These are phyloP conservation scores for Halcyon leucocephala DNA, from an alignment of 2,797 vertebrate genomes.

Conservation along the genomic window DNA sequence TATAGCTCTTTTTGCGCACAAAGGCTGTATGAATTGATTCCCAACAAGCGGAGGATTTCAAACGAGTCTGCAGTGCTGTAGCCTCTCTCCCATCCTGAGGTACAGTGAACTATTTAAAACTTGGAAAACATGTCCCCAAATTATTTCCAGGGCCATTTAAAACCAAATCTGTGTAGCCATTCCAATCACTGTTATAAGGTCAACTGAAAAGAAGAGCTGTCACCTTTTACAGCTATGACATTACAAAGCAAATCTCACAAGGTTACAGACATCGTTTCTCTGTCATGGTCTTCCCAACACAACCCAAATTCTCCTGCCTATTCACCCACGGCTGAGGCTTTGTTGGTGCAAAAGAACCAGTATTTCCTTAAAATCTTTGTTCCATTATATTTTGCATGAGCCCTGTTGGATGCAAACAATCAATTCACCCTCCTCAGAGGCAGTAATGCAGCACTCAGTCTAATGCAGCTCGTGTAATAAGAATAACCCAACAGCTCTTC, in stretches of 20 bases:
- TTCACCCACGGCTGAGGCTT: not conserved
- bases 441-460: not conserved
- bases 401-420: not conserved
- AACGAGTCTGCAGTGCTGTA: slow-evolving; percentile 5
- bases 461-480: not conserved
- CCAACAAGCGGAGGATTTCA: slow-evolving; percentile 49
- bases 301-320: not conserved
- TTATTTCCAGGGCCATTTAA: not conserved
- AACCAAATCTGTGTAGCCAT: not conserved
- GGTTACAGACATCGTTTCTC: not conserved
- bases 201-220: not conserved
- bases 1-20: slow-evolving; percentile 59
- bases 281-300: not conserved
- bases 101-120: not conserved
- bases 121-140: not conserved
- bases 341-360: not conserved
- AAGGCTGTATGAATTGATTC: slow-evolving; percentile 38
- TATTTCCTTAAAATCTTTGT: not conserved
- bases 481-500: not conserved
- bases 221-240: not conserved
- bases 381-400: not conserved
- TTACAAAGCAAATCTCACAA: not conserved
- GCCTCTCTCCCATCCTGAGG: not conserved
- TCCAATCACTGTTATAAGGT: not conserved
- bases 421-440: not conserved